phyloP scores from a whole-genome alignment of 1,140 invertebrate genomes.

The Glomeris maerens region DNA sequence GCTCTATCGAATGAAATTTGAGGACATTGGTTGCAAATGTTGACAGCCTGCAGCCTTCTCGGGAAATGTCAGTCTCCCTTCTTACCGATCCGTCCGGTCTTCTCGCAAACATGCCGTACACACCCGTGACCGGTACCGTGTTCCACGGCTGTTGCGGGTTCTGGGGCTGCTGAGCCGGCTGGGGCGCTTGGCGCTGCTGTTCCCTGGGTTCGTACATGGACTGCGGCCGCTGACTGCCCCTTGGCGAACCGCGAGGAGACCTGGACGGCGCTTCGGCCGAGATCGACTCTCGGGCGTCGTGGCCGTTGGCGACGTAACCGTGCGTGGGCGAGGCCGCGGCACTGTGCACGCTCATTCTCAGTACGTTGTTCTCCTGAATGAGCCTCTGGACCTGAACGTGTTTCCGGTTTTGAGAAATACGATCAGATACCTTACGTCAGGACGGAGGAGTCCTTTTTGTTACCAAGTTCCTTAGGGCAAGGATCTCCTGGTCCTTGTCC shows the following conservation, averaged over 20 bases:
- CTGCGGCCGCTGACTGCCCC: constrained; percentile 46
- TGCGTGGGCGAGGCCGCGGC: constrained; percentile 17
- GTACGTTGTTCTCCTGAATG: constrained; percentile 46
- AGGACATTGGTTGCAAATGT: no score
- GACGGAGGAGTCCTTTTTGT: no score
- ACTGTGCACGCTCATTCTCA: constrained; percentile 38
- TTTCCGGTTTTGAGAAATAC: not conserved
- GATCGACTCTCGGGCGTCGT: constrained; percentile 3
- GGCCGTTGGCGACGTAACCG: constrained; percentile 11
- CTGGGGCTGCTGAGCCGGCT: no score
- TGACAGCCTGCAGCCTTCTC: no score
- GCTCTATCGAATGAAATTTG: no score
- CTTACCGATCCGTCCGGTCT: no score
- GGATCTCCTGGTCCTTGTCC: no score
- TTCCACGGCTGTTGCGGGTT: no score
- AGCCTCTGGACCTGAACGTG: constrained; percentile 17
- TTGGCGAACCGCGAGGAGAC: constrained; percentile 21
- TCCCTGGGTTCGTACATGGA: constrained; percentile 57
- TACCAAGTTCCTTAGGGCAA: no score
- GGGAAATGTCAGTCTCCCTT: no score
- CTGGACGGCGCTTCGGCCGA: constrained; percentile 1
- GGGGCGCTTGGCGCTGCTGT: constrained; percentile 10
- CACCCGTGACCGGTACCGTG: no score
- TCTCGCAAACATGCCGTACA: no score
- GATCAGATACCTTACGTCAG: not conserved